Base-by-base conservation (phyloP, 2,888 invertebrate genomes). In the Leuctra nigra region DNA sequence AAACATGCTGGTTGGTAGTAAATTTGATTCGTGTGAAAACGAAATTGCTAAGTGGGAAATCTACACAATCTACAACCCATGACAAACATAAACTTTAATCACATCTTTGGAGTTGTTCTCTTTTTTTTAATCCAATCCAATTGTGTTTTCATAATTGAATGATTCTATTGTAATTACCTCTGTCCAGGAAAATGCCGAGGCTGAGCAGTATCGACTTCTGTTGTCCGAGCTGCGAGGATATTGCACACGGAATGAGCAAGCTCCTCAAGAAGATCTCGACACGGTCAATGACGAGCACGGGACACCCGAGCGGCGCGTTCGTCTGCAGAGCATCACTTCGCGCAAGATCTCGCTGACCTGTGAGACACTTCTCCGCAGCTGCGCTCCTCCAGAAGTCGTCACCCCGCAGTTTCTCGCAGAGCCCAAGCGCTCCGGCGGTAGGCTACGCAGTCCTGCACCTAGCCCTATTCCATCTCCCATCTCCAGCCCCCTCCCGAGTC, bases 331-430 rank as follows among this genome's bases (percentile, higher is more conserved):
- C 64, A 68, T 67, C 62, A 70, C 67, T 50, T 77, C 78, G 60
- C 73, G 86, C 64, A 85, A 85, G 74, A 86, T 86, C 66, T 85
- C 85, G 64, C 77, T 86, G 64, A 86, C 86, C 7, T 85, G 86
- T 69, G 83, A 83, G 70, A 77, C 79, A 69, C 70, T 74, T 65
- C 68, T 57, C 59, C 61, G 61, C 54, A 53, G n/a, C 41, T 25
- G 48, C 52, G 39, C 53, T 56, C 61, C 65, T 39, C 60, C 64
- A 23, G 63, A 64, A 54, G 60, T 64, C 56, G 60, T 63, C 62
- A 38, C 63, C 59, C 62, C 63, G 59, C 63, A 66, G 54, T 64
- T 65, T 56, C 57, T 67, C 41, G 64, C 65, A 63, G 72, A 72
- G 59, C 70, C 72, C 58, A 68, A 70, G 63, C 71, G 72, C 58